phyloP scores from a whole-genome alignment of 2,797 vertebrate genomes.

The Delichon dasypus region DNA sequence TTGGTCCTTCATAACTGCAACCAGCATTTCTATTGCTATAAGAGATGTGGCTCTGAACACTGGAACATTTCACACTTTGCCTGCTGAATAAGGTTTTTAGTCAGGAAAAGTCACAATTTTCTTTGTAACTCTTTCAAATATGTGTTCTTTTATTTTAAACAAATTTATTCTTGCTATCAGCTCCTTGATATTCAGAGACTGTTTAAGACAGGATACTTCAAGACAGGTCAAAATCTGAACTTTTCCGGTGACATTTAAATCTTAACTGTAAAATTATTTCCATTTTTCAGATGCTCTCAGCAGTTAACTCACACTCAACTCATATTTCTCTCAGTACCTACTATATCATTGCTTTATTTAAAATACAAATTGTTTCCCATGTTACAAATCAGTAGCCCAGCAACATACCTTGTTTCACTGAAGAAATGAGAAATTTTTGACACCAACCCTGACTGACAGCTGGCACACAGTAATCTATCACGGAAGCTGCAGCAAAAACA shows the following conservation, averaged over 20 bases:
- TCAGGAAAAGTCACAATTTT: neutral
- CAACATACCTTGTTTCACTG: neutral
- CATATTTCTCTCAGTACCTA: neutral
- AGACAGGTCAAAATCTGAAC: slow-evolving; percentile 52
- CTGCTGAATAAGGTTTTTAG: neutral
- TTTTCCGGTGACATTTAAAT: slow-evolving; percentile 50
- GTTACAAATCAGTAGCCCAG: neutral
- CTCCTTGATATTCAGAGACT: slow-evolving; percentile 34
- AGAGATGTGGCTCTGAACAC: neutral
- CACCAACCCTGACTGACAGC: neutral
- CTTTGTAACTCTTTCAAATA: neutral
- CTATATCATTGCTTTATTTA: neutral
- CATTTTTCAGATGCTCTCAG: slow-evolving; percentile 2
- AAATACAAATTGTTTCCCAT: neutral
- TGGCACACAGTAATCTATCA: neutral
- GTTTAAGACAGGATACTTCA: neutral
- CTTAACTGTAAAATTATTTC: slow-evolving; percentile 3
- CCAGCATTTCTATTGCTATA: neutral
- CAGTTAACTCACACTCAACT: neutral
- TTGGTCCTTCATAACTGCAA: neutral
- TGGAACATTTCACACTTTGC: neutral
- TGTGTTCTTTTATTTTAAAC: slow-evolving; percentile 7
- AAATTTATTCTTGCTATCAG: slow-evolving; percentile 15
- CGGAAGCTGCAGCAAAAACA: neutral
- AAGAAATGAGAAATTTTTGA: neutral